phyloP scores from a whole-genome alignment of 2,888 invertebrate species.

The Ceriagrion tenellum region DNA sequence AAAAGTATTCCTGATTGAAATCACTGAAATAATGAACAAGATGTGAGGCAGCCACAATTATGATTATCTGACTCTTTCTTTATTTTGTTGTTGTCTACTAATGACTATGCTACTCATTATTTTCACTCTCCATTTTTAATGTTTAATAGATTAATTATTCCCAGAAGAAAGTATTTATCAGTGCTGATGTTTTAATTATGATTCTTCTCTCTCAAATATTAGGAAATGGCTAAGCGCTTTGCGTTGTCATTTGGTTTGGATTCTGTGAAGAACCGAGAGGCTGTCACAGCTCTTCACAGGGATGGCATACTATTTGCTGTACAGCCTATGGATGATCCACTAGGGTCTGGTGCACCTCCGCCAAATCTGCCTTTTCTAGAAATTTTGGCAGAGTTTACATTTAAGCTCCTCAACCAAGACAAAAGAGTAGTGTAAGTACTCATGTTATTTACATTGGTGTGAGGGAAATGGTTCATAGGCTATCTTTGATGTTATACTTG shows the following conservation, averaged over 20 bases:
- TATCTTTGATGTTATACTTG: no score
- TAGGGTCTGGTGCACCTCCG: slow-evolving; percentile 89
- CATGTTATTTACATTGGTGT: no score
- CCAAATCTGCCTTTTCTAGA: slow-evolving; percentile 95
- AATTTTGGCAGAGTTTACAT: slow-evolving; percentile 96
- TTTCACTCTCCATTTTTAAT: no score
- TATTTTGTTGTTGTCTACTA: no score
- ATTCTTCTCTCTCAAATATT: slow-evolving; percentile 70
- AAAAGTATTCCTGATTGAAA: no score
- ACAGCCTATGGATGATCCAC: slow-evolving; percentile 82
- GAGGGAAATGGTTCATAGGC: no score
- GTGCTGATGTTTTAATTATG: background rate
- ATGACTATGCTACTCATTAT: no score
- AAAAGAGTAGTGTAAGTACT: slow-evolving; percentile 90
- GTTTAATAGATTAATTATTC: no score
- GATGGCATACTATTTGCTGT: slow-evolving; percentile 96
- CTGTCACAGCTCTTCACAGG: slow-evolving; percentile 95
- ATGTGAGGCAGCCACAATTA: no score
- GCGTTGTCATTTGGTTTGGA: slow-evolving; percentile 98
- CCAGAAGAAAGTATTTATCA: no score
- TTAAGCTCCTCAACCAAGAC: slow-evolving; percentile 97
- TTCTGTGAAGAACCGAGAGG: slow-evolving; percentile 98
- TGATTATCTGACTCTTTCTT: no score
- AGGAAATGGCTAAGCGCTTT: slow-evolving; percentile 98
- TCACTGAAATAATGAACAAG: no score